Evolutionary conservation across 2,113 vertebrate genomes (phyloP).

Genomic region (Lampris megalopsis): DNA sequence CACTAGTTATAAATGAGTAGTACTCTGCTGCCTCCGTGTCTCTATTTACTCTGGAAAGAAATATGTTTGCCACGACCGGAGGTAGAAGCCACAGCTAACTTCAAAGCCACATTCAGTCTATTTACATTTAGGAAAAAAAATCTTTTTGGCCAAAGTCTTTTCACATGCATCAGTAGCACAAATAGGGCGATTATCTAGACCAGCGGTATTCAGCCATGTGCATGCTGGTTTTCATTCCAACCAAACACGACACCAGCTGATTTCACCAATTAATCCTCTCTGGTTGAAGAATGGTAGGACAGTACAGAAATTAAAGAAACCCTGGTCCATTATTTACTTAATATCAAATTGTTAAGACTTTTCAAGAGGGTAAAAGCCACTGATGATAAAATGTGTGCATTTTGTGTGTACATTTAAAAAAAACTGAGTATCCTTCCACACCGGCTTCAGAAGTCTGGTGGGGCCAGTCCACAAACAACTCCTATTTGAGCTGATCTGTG

Average conservation of each 20-base stretch:
- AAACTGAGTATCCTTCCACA: background rate
- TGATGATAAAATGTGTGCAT: no score
- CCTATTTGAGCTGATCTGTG: constrained; percentile 1
- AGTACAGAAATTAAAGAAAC: no score
- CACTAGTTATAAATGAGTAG: constrained; percentile 9
- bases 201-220: background rate
- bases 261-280: no score
- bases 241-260: background rate
- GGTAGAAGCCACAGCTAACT: constrained; percentile 7
- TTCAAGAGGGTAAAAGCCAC: no score
- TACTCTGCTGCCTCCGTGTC: constrained; percentile 24
- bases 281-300: no score
- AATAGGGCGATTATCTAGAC: background rate
- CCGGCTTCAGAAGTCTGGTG: background rate
- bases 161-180: background rate
- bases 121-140: background rate
- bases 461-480: background rate
- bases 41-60: constrained; percentile 31
- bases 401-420: no score
- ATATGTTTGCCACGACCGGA: constrained; percentile 40
- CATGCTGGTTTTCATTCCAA: background rate
- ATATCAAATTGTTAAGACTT: no score
- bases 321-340: no score
- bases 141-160: background rate
- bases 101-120: background rate